Percentiles rank a stretch among this genome's conserved stretches.
Evolutionary conservation across 2,888 invertebrate species (phyloP).

Genomic region (Megaustenia siamemsis): DNA sequence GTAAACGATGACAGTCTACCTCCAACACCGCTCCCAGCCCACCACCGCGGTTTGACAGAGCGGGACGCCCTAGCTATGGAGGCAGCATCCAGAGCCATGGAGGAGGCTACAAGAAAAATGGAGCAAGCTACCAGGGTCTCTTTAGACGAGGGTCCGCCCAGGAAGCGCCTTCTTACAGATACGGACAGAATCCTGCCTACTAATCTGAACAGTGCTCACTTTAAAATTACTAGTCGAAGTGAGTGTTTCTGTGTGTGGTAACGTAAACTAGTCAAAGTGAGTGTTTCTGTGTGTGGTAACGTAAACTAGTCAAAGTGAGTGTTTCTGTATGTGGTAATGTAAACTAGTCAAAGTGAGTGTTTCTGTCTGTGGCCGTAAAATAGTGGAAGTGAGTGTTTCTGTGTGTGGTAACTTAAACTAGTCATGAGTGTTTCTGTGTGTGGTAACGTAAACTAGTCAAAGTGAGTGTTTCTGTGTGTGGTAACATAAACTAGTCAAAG

Average conservation of each 20-base stretch:
- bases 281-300: too few species aligned
- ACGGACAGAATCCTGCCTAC: conserved; percentile 76
- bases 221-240: conserved; percentile 94
- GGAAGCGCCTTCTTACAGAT: conserved; percentile 77
- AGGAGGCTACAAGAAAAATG: conserved; percentile 78
- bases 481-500: too few species aligned
- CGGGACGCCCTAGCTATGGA: conserved; percentile 80
- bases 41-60: conserved; percentile 71
- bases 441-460: conserved; percentile 86
- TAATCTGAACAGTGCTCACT: conserved; percentile 85
- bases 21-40: conserved; percentile 63
- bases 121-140: conserved; percentile 75
- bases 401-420: too few species aligned
- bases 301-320: too few species aligned
- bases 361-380: too few species aligned
- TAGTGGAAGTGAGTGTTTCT: too few species aligned
- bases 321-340: too few species aligned
- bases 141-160: conserved; percentile 70
- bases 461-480: conserved; percentile 85
- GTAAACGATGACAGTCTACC: conserved; percentile 74
- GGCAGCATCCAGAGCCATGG: conserved; percentile 79
- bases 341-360: too few species aligned
- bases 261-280: conserved; percentile 90
- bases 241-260: conserved; percentile 70
- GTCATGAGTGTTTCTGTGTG: too few species aligned